Evolutionary conservation across 2,888 invertebrate species (phyloP).

Genomic region (Rotaria socialis): DNA sequence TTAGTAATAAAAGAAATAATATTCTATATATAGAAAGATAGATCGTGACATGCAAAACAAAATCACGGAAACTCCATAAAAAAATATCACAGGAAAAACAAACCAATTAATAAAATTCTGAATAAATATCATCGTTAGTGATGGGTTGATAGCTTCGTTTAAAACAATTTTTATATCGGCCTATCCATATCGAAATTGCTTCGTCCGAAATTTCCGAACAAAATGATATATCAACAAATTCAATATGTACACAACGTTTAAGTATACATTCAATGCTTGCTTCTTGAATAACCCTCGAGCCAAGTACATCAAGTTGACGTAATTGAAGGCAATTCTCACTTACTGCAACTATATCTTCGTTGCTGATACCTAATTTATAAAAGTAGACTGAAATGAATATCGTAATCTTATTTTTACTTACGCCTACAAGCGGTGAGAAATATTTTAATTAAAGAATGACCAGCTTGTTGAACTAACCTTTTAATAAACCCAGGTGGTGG

Average conservation of each 20-base stretch:
- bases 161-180: not conserved
- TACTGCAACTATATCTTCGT: not conserved
- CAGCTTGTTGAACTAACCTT: not conserved
- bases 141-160: not conserved
- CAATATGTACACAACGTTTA: not conserved
- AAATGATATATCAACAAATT: conserved; percentile 23
- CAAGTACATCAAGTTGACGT: conserved; percentile 17
- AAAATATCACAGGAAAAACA: not conserved
- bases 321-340: conserved; percentile 17
- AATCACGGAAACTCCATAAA: no score
- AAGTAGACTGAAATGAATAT: not conserved
- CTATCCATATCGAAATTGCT: not conserved
- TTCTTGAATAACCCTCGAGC: not conserved
- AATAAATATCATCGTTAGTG: not conserved
- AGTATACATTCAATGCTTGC: not conserved
- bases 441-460: conserved; percentile 2
- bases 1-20: no score
- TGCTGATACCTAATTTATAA: not conserved
- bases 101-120: not conserved
- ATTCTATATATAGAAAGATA: not conserved
- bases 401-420: not conserved
- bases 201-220: not conserved
- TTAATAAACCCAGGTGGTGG: not conserved
- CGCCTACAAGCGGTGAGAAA: conserved; percentile 24
- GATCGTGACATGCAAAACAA: not conserved